Conservation (phyloP, 2,888 invertebrate species). For the Pediacus dermestoides region DNA sequence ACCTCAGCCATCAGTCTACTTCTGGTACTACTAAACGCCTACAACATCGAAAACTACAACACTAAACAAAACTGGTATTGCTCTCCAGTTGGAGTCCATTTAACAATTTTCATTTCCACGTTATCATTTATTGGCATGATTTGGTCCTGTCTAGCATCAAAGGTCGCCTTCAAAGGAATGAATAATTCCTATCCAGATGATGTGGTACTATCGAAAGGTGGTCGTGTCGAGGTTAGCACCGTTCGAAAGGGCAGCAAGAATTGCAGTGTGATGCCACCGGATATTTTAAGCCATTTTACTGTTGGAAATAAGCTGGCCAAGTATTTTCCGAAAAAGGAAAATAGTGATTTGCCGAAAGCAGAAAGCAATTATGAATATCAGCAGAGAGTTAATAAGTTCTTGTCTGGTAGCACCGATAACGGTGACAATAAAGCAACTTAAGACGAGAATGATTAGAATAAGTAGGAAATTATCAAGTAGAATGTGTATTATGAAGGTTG, state of each 20-base stretch:
- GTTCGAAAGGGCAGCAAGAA: conserved; percentile 57
- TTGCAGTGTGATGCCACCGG: conserved; percentile 52
- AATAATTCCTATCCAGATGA: conserved; percentile 58
- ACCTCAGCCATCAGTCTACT: conserved; percentile 49
- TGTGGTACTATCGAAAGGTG: conserved; percentile 46
- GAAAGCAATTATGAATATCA: conserved; percentile 50
- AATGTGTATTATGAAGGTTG: no score
- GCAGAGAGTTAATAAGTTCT: conserved; percentile 49
- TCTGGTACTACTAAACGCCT: conserved; percentile 25
- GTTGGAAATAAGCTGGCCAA: conserved; percentile 53
- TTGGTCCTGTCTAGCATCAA: conserved; percentile 60
- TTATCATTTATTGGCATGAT: conserved; percentile 57
- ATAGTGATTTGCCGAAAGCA: conserved; percentile 42
- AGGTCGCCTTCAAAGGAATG: conserved; percentile 62
- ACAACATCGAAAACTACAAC: conserved; percentile 20
- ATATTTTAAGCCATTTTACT: conserved; percentile 56
- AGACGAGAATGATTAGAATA: no score
- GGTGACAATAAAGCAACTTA: no score
- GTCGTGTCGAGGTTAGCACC: conserved; percentile 55
- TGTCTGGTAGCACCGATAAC: conserved; percentile 28
- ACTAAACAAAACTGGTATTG: conserved; percentile 13
- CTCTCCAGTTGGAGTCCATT: conserved; percentile 43
- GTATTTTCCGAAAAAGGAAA: conserved; percentile 48
- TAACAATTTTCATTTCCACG: conserved; percentile 59
- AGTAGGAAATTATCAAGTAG: no score